phyloP scores from a whole-genome alignment of 2,888 invertebrate genomes.

The Dryococelus australis region DNA sequence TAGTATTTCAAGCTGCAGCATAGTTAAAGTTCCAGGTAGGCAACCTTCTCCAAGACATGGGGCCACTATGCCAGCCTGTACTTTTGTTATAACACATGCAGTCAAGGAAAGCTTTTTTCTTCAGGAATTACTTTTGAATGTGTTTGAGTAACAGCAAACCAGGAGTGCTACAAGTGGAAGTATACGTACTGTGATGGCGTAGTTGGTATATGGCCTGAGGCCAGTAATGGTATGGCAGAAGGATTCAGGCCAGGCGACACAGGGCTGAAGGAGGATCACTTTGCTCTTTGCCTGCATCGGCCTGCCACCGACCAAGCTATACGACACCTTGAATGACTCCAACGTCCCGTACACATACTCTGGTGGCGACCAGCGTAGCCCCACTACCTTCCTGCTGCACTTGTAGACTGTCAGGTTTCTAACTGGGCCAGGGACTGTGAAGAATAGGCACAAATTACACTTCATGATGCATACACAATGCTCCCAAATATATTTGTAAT shows the following conservation, averaged over 20 bases:
- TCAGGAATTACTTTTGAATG: too few relatives aligned
- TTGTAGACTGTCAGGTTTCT: slow-evolving; percentile 35
- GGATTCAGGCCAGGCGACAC: slow-evolving; percentile 33
- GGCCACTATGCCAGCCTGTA: too few relatives aligned
- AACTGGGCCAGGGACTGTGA: slow-evolving; percentile 31
- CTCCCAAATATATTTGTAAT: too few relatives aligned
- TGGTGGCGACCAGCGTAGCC: slow-evolving; percentile 35
- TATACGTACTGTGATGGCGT: slow-evolving; percentile 35
- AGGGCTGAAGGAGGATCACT: not conserved
- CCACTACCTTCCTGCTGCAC: slow-evolving; percentile 32
- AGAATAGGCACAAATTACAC: not conserved
- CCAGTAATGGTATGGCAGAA: slow-evolving; percentile 36
- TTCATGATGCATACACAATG: too few relatives aligned
- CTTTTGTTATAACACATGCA: too few relatives aligned
- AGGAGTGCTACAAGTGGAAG: not conserved
- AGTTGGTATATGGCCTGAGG: slow-evolving; percentile 34
- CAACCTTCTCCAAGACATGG: too few relatives aligned
- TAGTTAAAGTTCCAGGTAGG: too few relatives aligned
- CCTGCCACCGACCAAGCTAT: not conserved
- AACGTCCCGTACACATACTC: slow-evolving; percentile 31
- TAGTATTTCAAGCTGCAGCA: too few relatives aligned
- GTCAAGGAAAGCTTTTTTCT: too few relatives aligned
- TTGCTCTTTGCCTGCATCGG: not conserved
- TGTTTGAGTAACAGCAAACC: too few relatives aligned
- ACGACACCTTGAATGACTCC: slow-evolving; percentile 33